Percentiles rank a stretch among this genome's conserved stretches.
phyloP scores from a whole-genome alignment of 35 echinoderm and acorn worm species.

The Heliocidaris tuberculata region DNA sequence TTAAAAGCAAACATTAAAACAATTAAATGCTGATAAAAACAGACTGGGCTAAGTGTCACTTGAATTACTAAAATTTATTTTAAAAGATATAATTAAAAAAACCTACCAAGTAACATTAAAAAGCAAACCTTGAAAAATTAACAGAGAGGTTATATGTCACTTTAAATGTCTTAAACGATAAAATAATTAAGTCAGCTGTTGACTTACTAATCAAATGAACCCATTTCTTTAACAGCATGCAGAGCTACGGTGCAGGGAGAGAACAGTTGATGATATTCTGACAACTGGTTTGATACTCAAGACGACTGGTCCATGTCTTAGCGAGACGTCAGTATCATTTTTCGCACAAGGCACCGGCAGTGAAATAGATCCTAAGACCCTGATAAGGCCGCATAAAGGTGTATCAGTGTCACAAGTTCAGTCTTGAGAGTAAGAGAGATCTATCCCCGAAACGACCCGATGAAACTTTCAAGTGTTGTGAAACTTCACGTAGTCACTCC shows the following conservation, averaged over 20 bases:
- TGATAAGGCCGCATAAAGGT: not conserved
- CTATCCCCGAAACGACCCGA: not conserved
- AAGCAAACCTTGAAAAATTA: not conserved
- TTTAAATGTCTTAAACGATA: not conserved
- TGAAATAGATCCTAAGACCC: conserved; percentile 8
- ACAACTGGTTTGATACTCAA: not conserved
- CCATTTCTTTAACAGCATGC: not conserved
- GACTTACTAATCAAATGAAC: not conserved
- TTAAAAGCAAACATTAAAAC: not conserved
- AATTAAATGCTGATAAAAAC: not conserved
- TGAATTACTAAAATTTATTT: not conserved
- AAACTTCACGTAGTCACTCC: not conserved
- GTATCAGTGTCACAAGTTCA: not conserved
- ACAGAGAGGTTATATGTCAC: not conserved
- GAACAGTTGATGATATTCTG: not conserved
- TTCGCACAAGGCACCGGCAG: not conserved
- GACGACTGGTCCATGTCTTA: not conserved
- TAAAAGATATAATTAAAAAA: not conserved
- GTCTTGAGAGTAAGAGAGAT: not conserved
- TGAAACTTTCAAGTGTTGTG: not conserved
- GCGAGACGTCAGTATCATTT: not conserved
- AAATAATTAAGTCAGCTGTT: not conserved
- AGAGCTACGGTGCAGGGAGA: not conserved
- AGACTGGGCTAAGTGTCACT: not conserved
- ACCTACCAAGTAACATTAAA: not conserved